A percentile compares a stretch with the other conserved stretches of the same genome.
phyloP scores from a whole-genome alignment of 2,797 vertebrate species.

The Pteronotus mesoamericanus region DNA sequence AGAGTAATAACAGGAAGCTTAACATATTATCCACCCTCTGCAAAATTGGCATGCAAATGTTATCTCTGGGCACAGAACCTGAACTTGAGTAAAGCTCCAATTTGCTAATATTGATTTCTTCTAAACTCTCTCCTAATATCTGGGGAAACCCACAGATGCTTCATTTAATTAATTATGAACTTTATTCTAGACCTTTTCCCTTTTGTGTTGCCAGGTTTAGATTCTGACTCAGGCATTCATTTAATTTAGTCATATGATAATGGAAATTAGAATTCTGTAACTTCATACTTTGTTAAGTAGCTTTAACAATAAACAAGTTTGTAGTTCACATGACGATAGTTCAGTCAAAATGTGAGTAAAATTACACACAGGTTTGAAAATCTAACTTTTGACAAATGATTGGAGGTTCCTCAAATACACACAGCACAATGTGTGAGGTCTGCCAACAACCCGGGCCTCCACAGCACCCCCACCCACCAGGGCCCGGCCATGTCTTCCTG shows the following conservation, averaged over 20 bases:
- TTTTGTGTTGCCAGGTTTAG: not conserved
- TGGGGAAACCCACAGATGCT: not conserved
- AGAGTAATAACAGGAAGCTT: not conserved
- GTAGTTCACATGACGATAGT: slow-evolving; percentile 20
- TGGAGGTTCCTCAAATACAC: not conserved
- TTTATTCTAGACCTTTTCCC: not conserved
- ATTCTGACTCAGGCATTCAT: slow-evolving; percentile 11
- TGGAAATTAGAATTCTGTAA: slow-evolving; percentile 29
- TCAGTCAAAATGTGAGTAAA: not conserved
- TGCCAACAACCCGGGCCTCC: not conserved
- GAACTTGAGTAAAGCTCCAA: not conserved
- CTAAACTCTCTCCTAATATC: not conserved
- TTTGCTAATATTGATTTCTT: slow-evolving; percentile 47
- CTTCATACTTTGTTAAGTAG: not conserved
- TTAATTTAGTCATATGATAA: not conserved
- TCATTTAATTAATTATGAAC: slow-evolving; percentile 12
- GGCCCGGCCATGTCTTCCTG: not conserved
- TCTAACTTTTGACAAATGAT: not conserved
- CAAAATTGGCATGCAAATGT: not conserved
- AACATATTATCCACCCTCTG: not conserved
- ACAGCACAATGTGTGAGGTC: accelerated
- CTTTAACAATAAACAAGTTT: not conserved
- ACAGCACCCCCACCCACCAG: not conserved
- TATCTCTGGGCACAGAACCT: not conserved
- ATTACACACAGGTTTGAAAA: not conserved